Percentiles rank a stretch among this genome's conserved stretches.
Evolutionary conservation across 1,140 invertebrate genomes (phyloP).

Genomic region (Aphaenogaster floridana): DNA sequence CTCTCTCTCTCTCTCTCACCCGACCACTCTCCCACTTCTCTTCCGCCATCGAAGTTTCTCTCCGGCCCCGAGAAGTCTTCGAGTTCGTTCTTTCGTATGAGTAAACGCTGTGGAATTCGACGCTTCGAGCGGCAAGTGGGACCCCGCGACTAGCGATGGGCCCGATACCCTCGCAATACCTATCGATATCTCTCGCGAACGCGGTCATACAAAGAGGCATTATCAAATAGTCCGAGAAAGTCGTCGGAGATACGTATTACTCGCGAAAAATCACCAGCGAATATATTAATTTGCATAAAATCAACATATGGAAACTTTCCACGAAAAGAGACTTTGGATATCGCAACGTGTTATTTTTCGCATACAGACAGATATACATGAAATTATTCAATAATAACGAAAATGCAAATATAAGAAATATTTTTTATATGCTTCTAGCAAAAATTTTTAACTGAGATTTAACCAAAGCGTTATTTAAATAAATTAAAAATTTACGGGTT

Average conservation of each 20-base stretch:
- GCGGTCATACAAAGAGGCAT: constrained; percentile 19
- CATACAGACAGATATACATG: too few species aligned
- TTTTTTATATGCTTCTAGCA: background rate
- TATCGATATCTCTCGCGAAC: constrained; percentile 46
- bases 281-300: constrained; percentile 35
- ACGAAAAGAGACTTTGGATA: background rate
- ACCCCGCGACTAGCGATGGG: constrained; percentile 60
- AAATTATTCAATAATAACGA: constrained; percentile 4
- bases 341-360: background rate
- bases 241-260: constrained; percentile 5
- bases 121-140: constrained; percentile 72
- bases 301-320: constrained; percentile 17
- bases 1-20: constrained; percentile 39
- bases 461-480: background rate
- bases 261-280: background rate
- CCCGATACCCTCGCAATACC: constrained; percentile 57
- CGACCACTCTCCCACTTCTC: constrained; percentile 64
- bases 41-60: constrained; percentile 65
- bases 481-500: background rate
- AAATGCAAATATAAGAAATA: background rate
- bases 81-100: constrained; percentile 80
- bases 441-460: background rate
- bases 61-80: constrained; percentile 70
- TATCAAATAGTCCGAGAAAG: constrained; percentile 40
- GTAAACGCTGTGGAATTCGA: constrained; percentile 83